A percentile compares a stretch with the other conserved stretches of the same genome.
These are phyloP conservation scores for Coecobrya sp. DNA, from an alignment of 2,888 invertebrate genomes.

Conservation along the genomic window DNA sequence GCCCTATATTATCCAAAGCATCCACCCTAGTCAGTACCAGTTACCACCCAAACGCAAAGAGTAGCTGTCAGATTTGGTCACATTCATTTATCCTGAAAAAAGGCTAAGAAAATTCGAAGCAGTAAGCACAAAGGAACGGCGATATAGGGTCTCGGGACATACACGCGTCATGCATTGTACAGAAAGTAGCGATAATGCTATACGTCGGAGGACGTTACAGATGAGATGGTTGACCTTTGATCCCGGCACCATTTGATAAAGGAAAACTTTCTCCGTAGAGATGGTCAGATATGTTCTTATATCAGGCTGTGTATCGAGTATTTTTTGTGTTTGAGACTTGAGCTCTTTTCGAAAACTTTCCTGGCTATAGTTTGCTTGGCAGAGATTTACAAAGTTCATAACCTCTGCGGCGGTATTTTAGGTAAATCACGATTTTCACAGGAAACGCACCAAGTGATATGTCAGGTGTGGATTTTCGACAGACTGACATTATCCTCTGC, in stretches of 20 bases:
- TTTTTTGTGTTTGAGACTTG: neutral
- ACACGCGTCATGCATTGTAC: neutral
- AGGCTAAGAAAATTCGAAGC: conserved; percentile 29
- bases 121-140: neutral
- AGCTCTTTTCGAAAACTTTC: too few relatives aligned
- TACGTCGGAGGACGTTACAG: neutral
- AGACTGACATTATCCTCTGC: neutral
- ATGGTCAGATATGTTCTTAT: too few relatives aligned
- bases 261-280: neutral
- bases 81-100: conserved; percentile 56
- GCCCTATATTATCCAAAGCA: conserved; percentile 8
- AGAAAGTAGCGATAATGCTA: neutral
- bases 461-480: neutral
- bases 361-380: too few relatives aligned
- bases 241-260: neutral
- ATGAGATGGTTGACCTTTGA: conserved; percentile 70
- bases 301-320: too few relatives aligned
- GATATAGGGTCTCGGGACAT: neutral
- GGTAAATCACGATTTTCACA: too few relatives aligned
- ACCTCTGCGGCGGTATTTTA: too few relatives aligned
- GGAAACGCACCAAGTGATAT: too few relatives aligned
- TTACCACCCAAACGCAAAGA: conserved; percentile 56
- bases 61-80: conserved; percentile 54
- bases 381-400: too few relatives aligned
- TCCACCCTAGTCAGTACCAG: conserved; percentile 64